phyloP scores from a whole-genome alignment of 2,888 invertebrate species.

The Gandaritis pyraliata region DNA sequence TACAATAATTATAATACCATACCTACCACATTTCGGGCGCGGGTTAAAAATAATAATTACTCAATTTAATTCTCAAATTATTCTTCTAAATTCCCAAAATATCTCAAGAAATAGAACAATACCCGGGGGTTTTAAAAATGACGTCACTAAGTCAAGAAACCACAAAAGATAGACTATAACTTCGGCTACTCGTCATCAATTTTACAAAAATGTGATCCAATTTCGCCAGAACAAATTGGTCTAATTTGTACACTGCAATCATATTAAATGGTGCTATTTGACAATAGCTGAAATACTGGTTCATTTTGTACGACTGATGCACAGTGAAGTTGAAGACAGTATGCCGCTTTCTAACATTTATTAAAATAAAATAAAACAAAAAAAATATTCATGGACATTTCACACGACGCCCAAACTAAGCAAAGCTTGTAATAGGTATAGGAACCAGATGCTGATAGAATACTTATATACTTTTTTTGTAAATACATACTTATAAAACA shows the following conservation, averaged over 20 bases:
- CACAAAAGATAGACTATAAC: conserved; percentile 17
- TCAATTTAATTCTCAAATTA: too few species aligned
- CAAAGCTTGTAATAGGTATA: too few species aligned
- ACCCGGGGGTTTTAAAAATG: conserved; percentile 13
- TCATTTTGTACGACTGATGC: conserved; percentile 17
- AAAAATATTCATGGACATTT: too few species aligned
- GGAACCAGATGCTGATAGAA: too few species aligned
- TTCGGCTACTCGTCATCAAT: conserved; percentile 23
- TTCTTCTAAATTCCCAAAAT: too few species aligned
- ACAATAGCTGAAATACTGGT: conserved; percentile 36
- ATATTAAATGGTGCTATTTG: conserved; percentile 42
- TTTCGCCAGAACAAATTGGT: conserved; percentile 34
- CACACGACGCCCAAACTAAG: too few species aligned
- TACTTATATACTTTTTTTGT: too few species aligned
- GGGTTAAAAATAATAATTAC: too few species aligned
- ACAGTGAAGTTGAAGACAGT: conserved; percentile 8
- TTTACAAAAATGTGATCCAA: conserved; percentile 32
- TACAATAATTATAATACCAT: too few species aligned
- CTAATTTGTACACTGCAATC: conserved; percentile 40
- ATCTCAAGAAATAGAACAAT: conserved; percentile 1
- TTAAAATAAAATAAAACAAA: too few species aligned
- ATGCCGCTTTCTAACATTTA: not conserved
- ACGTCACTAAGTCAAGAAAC: conserved; percentile 23
- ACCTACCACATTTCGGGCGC: too few species aligned
- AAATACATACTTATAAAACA: too few species aligned